Evolutionary conservation across 2,888 invertebrate species (phyloP), one percentile per base, ranked within the genome.

Genomic region (Strigamia transsilvanica): DNA sequence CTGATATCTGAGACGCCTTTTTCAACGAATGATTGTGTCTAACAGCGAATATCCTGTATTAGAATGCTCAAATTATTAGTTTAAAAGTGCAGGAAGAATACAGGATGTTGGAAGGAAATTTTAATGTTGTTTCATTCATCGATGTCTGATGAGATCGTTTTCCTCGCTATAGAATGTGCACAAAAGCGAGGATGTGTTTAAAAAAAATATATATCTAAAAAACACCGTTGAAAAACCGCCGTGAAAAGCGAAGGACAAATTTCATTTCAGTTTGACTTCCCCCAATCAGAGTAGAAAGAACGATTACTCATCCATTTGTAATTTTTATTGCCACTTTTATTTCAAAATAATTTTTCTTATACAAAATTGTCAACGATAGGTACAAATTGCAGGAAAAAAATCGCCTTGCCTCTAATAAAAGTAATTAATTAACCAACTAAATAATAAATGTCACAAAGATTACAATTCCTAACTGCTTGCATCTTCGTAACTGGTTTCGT

Each of bases 181-280:
- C 21, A 61, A 61, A 61, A 61, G 23, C 61, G 23, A 61, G 61
- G 61, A 61, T 61, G 12, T 61, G 56, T 56, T 56, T 56, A n/a
- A 56, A 9, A 56, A 56, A n/a, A 56, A 12, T 3, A 13, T 2
- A 61, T 7, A 61, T n/a, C n/a, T n/a, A 61, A 61, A 61, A 61
- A 15, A 23, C n/a, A n/a, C n/a, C n/a, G n/a, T n/a, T n/a, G n/a
- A n/a, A n/a, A n/a, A n/a, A n/a, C n/a, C n/a, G n/a, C 0, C 51
- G 10, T 51, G 3, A 18, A 51, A 51, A 18, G 27, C 18, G 51
- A 51, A 51, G 51, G 51, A 15, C 51, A 51, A 1, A 18, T 18
- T 51, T 18, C 4, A 10, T n/a, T n/a, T 51, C 15, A n/a, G n/a
- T 18, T 13, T 18, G 6, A 2, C 6, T 18, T 4, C 15, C 51